A percentile compares a stretch with the other conserved stretches of the same genome.
phyloP scores from a whole-genome alignment of 2,797 vertebrate genomes.

The Oreortyx pictus region DNA sequence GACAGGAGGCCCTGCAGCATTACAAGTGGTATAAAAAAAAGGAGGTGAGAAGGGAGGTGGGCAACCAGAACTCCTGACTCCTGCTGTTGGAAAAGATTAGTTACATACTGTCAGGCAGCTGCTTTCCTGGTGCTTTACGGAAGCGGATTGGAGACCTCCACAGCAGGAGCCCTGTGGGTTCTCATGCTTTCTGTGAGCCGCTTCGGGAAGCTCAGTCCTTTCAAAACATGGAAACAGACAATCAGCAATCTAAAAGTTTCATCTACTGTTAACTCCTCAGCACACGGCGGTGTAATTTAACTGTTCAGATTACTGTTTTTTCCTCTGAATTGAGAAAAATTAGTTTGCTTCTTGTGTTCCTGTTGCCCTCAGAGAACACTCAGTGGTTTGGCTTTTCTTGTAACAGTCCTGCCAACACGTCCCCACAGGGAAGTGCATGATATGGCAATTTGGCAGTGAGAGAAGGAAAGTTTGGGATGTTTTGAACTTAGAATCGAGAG shows the following conservation, averaged over 20 bases:
- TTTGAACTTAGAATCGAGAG: not conserved
- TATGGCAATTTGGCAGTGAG: not conserved
- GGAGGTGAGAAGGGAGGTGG: not conserved
- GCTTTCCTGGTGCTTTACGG: not conserved
- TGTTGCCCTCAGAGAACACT: not conserved
- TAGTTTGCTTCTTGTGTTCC: not conserved
- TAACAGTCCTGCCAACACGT: not conserved
- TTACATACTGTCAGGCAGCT: not conserved
- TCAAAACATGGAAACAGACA: not conserved
- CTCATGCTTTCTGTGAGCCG: not conserved
- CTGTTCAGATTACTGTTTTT: not conserved
- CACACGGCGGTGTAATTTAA: not conserved
- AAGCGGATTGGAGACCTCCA: not conserved
- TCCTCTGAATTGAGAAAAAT: not conserved
- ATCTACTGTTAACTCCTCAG: not conserved
- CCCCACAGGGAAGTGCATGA: rapidly evolving
- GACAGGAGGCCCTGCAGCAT: not conserved
- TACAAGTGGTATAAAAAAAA: not conserved
- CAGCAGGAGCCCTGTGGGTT: not conserved
- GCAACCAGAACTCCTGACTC: not conserved
- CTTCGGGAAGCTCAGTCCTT: not conserved
- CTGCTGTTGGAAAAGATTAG: not conserved
- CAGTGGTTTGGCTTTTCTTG: not conserved
- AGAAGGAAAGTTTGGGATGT: not conserved
- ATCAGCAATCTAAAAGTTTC: not conserved